Conservation (phyloP, 2,797 vertebrate species). For the Mus caroli region DNA sequence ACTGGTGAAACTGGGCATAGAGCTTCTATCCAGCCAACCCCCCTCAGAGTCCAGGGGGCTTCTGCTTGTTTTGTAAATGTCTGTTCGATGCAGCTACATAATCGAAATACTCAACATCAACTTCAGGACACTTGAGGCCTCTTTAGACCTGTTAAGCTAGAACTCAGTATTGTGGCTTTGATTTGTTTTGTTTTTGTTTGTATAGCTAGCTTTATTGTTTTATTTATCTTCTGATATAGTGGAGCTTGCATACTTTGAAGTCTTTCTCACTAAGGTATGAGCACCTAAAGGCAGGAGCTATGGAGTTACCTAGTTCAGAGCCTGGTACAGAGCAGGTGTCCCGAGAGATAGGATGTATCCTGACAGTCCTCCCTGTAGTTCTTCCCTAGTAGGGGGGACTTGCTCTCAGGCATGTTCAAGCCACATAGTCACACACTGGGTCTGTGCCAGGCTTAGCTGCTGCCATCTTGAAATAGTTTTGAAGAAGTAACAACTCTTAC, state of each 20-base stretch:
- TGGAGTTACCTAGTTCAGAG: background rate
- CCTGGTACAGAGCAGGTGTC: background rate
- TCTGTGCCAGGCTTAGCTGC: background rate
- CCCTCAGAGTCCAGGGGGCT: background rate
- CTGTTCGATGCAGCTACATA: background rate
- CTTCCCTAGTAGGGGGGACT: background rate
- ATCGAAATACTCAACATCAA: background rate
- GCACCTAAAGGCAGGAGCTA: background rate
- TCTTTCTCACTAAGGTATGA: background rate
- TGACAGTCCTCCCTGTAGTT: background rate
- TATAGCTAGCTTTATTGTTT: background rate
- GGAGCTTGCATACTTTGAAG: background rate
- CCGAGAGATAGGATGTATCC: background rate
- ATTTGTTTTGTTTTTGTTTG: background rate
- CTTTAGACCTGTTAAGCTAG: background rate
- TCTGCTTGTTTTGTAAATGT: background rate
- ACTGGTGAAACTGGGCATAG: background rate
- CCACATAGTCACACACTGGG: fast-evolving
- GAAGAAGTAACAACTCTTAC: background rate
- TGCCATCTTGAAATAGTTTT: background rate
- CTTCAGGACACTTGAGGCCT: background rate
- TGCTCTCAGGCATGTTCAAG: fast-evolving
- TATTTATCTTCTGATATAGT: background rate
- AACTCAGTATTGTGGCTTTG: background rate
- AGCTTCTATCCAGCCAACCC: background rate